Conservation (phyloP, 2,888 invertebrate species). For the Teinopalpus imperialis region DNA sequence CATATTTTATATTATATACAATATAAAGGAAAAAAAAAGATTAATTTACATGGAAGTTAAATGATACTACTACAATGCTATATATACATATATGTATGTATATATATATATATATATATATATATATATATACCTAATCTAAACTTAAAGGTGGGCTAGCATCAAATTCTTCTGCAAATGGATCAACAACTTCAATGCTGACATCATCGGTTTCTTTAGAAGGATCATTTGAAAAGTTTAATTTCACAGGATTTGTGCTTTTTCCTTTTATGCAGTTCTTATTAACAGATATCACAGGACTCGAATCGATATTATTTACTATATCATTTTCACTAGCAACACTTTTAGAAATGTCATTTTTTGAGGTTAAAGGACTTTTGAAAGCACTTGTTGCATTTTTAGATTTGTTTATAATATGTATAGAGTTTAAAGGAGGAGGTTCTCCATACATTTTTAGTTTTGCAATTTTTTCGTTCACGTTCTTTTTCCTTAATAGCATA, state of each 20-base stretch:
- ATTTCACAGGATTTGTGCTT: slow-evolving; percentile 53
- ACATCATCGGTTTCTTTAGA: slow-evolving; percentile 36
- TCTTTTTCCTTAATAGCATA: slow-evolving; percentile 49
- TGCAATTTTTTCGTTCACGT: slow-evolving; percentile 66
- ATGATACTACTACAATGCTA: too few species aligned
- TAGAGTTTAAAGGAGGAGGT: slow-evolving; percentile 78
- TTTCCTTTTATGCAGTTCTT: slow-evolving; percentile 46
- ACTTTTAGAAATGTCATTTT: slow-evolving; percentile 33
- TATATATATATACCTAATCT: slow-evolving; percentile 42
- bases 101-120: too few species aligned
- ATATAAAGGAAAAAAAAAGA: too few species aligned
- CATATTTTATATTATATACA: too few species aligned
- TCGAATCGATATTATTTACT: slow-evolving; percentile 29
- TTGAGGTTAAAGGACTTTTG: slow-evolving; percentile 57
- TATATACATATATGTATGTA: too few species aligned
- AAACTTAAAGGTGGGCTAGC: slow-evolving; percentile 69
- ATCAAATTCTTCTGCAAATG: slow-evolving; percentile 68
- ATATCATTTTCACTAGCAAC: slow-evolving; percentile 36
- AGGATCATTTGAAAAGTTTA: slow-evolving; percentile 46
- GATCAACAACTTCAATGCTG: slow-evolving; percentile 46
- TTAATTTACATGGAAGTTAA: too few species aligned
- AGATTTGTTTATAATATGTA: slow-evolving; percentile 63
- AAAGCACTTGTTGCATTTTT: slow-evolving; percentile 58
- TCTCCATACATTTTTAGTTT: slow-evolving; percentile 78
- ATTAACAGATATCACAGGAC: slow-evolving; percentile 49